Evolutionary conservation across 2,113 vertebrate genomes (phyloP).

Genomic region (Amazona guildingii): DNA sequence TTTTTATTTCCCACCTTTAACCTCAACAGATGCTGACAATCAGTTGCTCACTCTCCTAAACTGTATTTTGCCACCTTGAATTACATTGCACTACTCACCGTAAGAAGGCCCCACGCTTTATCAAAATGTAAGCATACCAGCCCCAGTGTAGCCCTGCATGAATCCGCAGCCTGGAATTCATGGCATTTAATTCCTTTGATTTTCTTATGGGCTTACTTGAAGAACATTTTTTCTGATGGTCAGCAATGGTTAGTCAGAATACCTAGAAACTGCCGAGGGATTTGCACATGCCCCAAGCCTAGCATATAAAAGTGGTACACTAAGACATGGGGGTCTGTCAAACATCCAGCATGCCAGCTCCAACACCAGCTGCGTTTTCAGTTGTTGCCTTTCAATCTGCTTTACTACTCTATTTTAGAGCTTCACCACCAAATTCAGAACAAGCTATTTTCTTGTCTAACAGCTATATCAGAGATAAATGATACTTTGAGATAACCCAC

Average conservation of each 20-base stretch:
- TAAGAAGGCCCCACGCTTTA: constrained; percentile 11
- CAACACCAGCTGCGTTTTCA: constrained; percentile 21
- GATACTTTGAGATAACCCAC: neutral
- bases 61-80: neutral
- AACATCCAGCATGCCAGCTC: neutral
- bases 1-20: constrained; percentile 49
- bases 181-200: constrained; percentile 32
- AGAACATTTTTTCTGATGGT: neutral
- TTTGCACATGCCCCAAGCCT: neutral
- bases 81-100: neutral
- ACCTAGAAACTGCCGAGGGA: neutral
- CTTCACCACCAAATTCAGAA: neutral
- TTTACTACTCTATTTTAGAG: neutral
- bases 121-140: constrained; percentile 26
- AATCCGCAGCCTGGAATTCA: constrained; percentile 36
- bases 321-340: neutral
- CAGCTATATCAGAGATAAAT: neutral
- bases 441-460: neutral
- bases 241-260: neutral
- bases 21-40: neutral
- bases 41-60: neutral
- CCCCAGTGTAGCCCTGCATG: neutral
- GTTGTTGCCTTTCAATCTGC: constrained; percentile 51
- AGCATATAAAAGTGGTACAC: neutral
- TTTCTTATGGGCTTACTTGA: neutral